Base-by-base conservation (phyloP, 1,140 invertebrate species). In the Popillia japonica region DNA sequence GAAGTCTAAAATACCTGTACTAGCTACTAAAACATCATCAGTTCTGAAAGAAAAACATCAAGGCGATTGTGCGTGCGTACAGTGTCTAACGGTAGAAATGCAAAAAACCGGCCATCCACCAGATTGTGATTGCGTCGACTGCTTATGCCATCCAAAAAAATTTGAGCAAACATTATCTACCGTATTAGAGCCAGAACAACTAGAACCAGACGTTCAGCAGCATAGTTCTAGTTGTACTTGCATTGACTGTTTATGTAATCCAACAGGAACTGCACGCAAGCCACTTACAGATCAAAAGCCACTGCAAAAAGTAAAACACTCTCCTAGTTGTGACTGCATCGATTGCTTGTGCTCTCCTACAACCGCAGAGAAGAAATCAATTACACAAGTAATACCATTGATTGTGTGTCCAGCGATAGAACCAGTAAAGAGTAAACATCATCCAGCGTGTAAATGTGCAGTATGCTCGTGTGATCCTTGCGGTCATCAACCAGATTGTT, bases 301-400 rank as follows among this genome's bases (percentile, higher is more conserved):
- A 10, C 3, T 1, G 2, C 4, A 68, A 34, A 23, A 22, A 23
- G 10, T 11, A 40, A 40, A 20, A 27, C 81, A 82, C 41, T 42
- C 79, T 10, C 68, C 77, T 27, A 72, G 42, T 61, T 82, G 82
- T 22, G 79, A 80, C 72, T 82, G 82, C 59, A 77, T 82, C 8
- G 80, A 82, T 61, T 82, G 82, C 44, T 74, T 74, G 40, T 55
- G 78, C 27, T 42, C 42, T 75, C 48, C 40, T 27, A 23, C 6
- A 40, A 11, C 75, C 23, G 11, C 44, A 14, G 41, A 40, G 64
- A 22, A 41, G 14, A 42, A 34, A 75, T 48, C 44, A 42, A 75
- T 22, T 20, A 22, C n/a, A 77, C 44, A 74, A 6, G 61, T 72
- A 34, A 78, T 75, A 78, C 11, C 27, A 9, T 2, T 11, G 4